These are phyloP conservation scores for Synergus gifuensis DNA, from an alignment of 2,888 invertebrate species.

Conservation along the genomic window DNA sequence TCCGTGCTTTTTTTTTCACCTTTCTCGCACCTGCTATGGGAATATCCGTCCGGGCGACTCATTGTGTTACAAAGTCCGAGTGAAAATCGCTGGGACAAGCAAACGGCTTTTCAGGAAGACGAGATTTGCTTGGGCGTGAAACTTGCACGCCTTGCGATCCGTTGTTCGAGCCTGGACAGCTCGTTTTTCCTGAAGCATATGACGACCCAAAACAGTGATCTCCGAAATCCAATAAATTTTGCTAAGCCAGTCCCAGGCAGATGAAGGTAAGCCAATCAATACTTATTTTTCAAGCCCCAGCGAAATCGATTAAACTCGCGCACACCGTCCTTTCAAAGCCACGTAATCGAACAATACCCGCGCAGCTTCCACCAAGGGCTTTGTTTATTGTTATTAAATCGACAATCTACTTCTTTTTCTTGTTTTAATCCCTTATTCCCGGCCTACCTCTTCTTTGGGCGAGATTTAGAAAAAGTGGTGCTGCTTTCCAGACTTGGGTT, in stretches of 20 bases:
- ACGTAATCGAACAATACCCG: conserved; percentile 51
- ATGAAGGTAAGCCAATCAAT: conserved; percentile 61
- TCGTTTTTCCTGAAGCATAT: conserved; percentile 59
- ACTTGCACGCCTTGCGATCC: conserved; percentile 25
- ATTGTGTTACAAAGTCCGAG: background rate
- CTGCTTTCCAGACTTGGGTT: background rate
- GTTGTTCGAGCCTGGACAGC: conserved; percentile 30
- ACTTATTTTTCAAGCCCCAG: background rate
- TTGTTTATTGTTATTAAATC: conserved; percentile 63
- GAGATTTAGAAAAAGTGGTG: background rate
- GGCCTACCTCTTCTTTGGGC: background rate
- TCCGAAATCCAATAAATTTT: conserved; percentile 49
- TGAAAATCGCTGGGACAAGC: conserved; percentile 1
- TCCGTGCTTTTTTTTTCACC: background rate
- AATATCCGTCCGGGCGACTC: conserved; percentile 16
- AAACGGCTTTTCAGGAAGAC: conserved; percentile 10
- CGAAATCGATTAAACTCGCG: conserved; percentile 27
- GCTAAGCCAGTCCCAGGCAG: conserved; percentile 56
- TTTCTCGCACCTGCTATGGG: conserved; percentile 17
- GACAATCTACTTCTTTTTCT: background rate
- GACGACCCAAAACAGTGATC: conserved; percentile 54
- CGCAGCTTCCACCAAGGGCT: conserved; percentile 54
- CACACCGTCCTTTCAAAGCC: conserved; percentile 52
- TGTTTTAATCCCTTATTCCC: background rate
- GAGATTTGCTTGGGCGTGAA: conserved; percentile 19